Percentiles rank a stretch among this genome's conserved stretches.
These are phyloP conservation scores for Papilio elwesi DNA, from an alignment of 2,888 invertebrate genomes.

Conservation along the genomic window DNA sequence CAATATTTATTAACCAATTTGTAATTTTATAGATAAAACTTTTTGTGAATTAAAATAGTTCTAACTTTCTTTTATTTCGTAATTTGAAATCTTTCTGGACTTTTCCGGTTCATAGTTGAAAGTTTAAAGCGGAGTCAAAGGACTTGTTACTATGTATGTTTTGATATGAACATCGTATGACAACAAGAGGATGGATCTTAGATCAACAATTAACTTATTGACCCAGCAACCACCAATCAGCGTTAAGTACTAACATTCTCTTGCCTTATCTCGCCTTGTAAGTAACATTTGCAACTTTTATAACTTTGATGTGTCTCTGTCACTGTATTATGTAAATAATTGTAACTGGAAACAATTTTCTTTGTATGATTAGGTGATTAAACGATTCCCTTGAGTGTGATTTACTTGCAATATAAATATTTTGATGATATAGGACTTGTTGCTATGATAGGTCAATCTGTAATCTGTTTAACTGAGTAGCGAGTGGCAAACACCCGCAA, in stretches of 20 bases:
- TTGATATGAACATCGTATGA: slow-evolving; percentile 27
- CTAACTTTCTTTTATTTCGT: background rate
- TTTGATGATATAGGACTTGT: background rate
- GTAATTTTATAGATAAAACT: too few relatives aligned
- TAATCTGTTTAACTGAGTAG: background rate
- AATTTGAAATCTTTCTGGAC: slow-evolving; percentile 18
- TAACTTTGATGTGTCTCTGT: slow-evolving; percentile 29
- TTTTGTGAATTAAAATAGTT: too few relatives aligned
- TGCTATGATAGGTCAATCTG: slow-evolving; percentile 1
- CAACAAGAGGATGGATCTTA: slow-evolving; percentile 46
- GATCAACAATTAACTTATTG: slow-evolving; percentile 69
- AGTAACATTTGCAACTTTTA: slow-evolving; percentile 20
- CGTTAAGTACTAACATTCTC: slow-evolving; percentile 55
- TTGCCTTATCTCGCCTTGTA: slow-evolving; percentile 50
- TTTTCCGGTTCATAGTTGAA: slow-evolving; percentile 32
- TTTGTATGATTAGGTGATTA: slow-evolving; percentile 4
- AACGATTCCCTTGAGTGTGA: slow-evolving; percentile 19
- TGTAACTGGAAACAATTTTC: slow-evolving; percentile 34
- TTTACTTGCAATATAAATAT: slow-evolving; percentile 8
- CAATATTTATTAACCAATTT: too few relatives aligned
- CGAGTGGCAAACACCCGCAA: too few relatives aligned
- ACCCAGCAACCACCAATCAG: slow-evolving; percentile 65
- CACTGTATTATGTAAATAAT: slow-evolving; percentile 33
- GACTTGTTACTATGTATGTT: slow-evolving; percentile 42
- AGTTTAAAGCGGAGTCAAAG: slow-evolving; percentile 39